phyloP scores from a whole-genome alignment of 2,888 invertebrate species.

The Lumbricus terrestris region DNA sequence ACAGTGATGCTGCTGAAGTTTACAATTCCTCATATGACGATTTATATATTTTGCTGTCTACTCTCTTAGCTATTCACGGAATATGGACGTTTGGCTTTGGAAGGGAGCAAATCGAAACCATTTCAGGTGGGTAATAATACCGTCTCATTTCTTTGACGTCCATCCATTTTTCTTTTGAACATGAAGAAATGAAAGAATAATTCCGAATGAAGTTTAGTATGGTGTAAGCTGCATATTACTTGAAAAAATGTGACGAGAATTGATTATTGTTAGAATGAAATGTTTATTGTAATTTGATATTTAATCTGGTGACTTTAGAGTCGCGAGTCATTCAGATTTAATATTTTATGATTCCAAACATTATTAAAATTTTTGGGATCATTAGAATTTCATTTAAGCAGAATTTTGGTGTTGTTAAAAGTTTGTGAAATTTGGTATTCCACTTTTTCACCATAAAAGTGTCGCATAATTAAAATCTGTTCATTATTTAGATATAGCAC shows the following conservation, averaged over 20 bases:
- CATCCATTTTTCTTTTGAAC: not conserved
- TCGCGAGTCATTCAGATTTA: not conserved
- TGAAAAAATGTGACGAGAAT: not conserved
- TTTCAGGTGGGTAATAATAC: conserved; percentile 56
- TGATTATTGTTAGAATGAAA: not conserved
- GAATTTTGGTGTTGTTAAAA: too few species aligned
- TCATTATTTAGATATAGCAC: too few species aligned
- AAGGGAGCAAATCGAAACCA: conserved; percentile 82
- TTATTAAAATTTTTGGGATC: not conserved
- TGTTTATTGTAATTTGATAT: too few species aligned
- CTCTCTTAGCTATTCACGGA: conserved; percentile 84
- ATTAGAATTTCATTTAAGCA: not conserved
- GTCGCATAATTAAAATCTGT: too few species aligned
- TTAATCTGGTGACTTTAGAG: not conserved
- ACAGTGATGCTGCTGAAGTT: too few species aligned
- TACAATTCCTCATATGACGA: not conserved
- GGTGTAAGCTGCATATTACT: not conserved
- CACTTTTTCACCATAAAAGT: too few species aligned
- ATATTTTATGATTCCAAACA: too few species aligned
- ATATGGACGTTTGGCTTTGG: conserved; percentile 91
- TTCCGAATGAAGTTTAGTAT: not conserved
- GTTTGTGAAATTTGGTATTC: too few species aligned
- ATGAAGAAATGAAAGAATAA: not conserved
- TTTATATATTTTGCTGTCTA: not conserved
- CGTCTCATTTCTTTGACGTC: not conserved